A percentile compares a stretch with the other conserved stretches of the same genome.
These are phyloP conservation scores for Stylophora pistillata DNA, from an alignment of 64 coral and sea anemone species.

Conservation along the genomic window DNA sequence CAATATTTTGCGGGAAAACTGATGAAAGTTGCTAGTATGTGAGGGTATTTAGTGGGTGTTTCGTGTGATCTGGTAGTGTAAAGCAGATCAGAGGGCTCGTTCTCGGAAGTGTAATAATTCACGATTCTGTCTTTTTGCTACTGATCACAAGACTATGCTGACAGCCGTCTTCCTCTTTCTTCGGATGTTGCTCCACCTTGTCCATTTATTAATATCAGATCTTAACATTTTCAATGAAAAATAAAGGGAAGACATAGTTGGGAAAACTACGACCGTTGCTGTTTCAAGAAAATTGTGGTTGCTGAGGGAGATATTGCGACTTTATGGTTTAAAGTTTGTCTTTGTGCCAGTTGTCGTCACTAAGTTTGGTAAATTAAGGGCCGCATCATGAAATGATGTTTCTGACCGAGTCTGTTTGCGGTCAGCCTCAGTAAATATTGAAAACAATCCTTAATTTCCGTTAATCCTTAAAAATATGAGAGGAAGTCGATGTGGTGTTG, in stretches of 20 bases:
- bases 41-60: neutral
- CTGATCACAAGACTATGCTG: neutral
- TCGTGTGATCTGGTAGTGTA: neutral
- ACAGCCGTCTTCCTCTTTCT: neutral
- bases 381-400: neutral
- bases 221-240: neutral
- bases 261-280: neutral
- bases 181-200: neutral
- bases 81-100: neutral
- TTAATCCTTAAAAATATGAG: constrained; percentile 15
- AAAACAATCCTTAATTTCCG: neutral
- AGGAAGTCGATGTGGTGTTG: neutral
- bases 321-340: too few relatives aligned
- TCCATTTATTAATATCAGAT: neutral
- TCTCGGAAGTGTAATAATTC: neutral
- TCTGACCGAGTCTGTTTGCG: neutral
- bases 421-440: neutral
- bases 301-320: neutral
- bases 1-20: neutral
- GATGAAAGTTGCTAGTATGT: neutral
- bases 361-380: neutral
- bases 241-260: neutral
- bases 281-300: neutral
- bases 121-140: neutral
- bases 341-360: neutral